These are phyloP conservation scores for Drosophila eugracilis DNA, from an alignment of 1,140 invertebrate species.

Conservation along the genomic window DNA sequence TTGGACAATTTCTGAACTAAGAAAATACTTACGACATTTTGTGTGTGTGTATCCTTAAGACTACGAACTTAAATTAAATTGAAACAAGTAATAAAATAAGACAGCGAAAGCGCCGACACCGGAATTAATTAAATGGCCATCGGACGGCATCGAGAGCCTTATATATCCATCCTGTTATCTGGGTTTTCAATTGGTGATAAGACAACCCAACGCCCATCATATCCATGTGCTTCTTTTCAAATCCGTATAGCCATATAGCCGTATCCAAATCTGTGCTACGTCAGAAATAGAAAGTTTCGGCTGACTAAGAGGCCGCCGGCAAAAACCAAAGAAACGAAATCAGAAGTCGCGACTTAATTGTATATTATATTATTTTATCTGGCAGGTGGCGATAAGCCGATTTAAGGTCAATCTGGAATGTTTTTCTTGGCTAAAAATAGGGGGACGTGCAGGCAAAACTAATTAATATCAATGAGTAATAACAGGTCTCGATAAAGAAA, in stretches of 20 bases:
- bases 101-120: neutral
- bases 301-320: slow-evolving; percentile 52
- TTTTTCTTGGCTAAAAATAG: slow-evolving; percentile 37
- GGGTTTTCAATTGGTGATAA: slow-evolving; percentile 14
- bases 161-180: slow-evolving; percentile 46
- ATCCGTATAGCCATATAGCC: slow-evolving; percentile 8
- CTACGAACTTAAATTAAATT: slow-evolving; percentile 21
- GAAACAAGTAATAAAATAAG: slow-evolving; percentile 4
- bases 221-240: neutral
- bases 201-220: slow-evolving; percentile 8
- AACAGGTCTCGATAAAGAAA: slow-evolving; percentile 12
- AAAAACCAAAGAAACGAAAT: slow-evolving; percentile 50
- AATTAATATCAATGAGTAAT: slow-evolving; percentile 38
- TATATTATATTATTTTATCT: slow-evolving; percentile 10
- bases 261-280: slow-evolving; percentile 26
- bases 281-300: slow-evolving; percentile 36
- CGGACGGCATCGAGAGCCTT: slow-evolving; percentile 11
- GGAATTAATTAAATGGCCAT: slow-evolving; percentile 13
- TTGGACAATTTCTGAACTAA: too few species aligned
- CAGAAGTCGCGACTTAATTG: slow-evolving; percentile 33
- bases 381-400: slow-evolving; percentile 32
- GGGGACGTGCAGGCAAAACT: slow-evolving; percentile 4
- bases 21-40: slow-evolving; percentile 65
- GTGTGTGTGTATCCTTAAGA: slow-evolving; percentile 35
- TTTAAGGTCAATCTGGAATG: slow-evolving; percentile 31